phyloP scores from a whole-genome alignment of 2,888 invertebrate genomes.

The Fabriciana adippe region DNA sequence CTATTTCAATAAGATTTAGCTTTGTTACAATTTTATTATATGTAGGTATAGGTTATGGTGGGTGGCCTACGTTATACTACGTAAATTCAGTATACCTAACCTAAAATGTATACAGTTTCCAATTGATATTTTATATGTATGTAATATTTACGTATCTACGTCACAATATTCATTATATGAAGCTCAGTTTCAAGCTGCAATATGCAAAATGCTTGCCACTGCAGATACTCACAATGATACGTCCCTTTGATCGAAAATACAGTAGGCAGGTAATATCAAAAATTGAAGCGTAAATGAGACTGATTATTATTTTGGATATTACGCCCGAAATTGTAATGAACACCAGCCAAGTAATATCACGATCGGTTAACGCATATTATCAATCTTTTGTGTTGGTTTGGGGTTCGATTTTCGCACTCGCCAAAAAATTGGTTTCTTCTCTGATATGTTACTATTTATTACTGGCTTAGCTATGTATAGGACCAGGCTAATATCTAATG shows the following conservation, averaged over 20 bases:
- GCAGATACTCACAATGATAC: slow-evolving; percentile 14
- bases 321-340: slow-evolving; percentile 19
- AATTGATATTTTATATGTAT: too few relatives aligned
- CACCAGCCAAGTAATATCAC: slow-evolving; percentile 11
- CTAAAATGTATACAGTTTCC: too few relatives aligned
- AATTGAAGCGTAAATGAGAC: slow-evolving; percentile 10
- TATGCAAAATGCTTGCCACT: slow-evolving; percentile 18
- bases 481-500: too few relatives aligned
- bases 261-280: slow-evolving; percentile 11
- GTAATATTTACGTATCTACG: too few relatives aligned
- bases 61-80: too few relatives aligned
- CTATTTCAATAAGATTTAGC: too few relatives aligned
- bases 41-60: too few relatives aligned
- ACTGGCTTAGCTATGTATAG: too few relatives aligned
- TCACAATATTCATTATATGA: neutral
- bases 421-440: neutral
- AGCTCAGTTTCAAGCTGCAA: slow-evolving; percentile 12
- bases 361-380: neutral
- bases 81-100: too few relatives aligned
- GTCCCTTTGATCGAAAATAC: slow-evolving; percentile 12
- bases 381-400: neutral
- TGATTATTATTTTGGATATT: slow-evolving; percentile 13
- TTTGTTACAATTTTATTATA: too few relatives aligned
- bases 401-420: neutral
- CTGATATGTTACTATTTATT: too few relatives aligned